A percentile compares a stretch with the other conserved stretches of the same genome.
Evolutionary conservation across 2,888 invertebrate species (phyloP).

Genomic region (Drosophila nr. perissopoda): DNA sequence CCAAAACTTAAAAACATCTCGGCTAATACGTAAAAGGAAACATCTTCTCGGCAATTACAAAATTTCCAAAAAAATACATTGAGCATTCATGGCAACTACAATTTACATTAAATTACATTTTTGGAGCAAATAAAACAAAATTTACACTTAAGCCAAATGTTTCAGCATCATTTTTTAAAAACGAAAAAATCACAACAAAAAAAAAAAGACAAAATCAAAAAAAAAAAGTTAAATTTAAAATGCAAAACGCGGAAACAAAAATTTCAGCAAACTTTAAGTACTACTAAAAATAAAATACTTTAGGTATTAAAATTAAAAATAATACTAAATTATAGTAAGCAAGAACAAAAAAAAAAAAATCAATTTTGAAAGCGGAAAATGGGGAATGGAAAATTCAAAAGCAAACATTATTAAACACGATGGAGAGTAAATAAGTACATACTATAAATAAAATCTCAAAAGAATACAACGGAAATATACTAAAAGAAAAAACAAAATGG

Average conservation of each 20-base stretch:
- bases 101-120: conserved; percentile 74
- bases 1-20: conserved; percentile 55
- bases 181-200: conserved; percentile 24
- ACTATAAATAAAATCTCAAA: conserved; percentile 42
- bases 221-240: conserved; percentile 38
- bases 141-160: conserved; percentile 74
- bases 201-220: conserved; percentile 30
- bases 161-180: conserved; percentile 82
- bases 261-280: conserved; percentile 57
- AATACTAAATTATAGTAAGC: conserved; percentile 65
- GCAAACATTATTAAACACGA: conserved; percentile 50
- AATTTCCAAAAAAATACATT: conserved; percentile 39
- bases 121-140: conserved; percentile 76
- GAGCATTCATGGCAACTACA: conserved; percentile 65
- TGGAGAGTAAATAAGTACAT: conserved; percentile 39
- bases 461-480: conserved; percentile 56
- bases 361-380: conserved; percentile 49
- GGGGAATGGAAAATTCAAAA: conserved; percentile 34
- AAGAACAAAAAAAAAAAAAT: conserved; percentile 45
- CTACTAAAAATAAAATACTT: conserved; percentile 70
- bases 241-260: conserved; percentile 42
- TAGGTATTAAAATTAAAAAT: conserved; percentile 71
- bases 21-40: conserved; percentile 53
- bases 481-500: conserved; percentile 38
- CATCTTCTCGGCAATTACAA: conserved; percentile 66